Evolutionary conservation across 2,888 invertebrate species (phyloP), one percentile per base, ranked within the genome.

Genomic region (Bugula neritina): DNA sequence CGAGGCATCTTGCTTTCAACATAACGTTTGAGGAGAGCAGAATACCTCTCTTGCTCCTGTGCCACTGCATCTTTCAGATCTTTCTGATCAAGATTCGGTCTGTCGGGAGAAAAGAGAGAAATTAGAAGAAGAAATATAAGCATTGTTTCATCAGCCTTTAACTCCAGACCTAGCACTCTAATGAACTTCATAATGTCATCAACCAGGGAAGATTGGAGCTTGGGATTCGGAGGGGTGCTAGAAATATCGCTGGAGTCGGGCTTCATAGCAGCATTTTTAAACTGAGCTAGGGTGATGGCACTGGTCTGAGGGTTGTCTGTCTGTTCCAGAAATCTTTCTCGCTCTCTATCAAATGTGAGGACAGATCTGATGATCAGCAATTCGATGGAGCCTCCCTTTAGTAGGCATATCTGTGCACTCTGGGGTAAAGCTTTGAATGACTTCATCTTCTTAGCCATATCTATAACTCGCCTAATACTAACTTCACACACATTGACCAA

Each of bases 381-480:
- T 85, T 98, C 97, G 69, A 94, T 94, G 80, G 94, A 94, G 0
- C 96, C 94, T 1, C 96, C 96, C 84, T 94, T 95, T n/a, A 95
- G 84, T 43, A 94, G 85, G 31, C 90, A 90, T 73, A 93, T 90
- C 86, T 97, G 96, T 84, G 98, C 97, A 78, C 93, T 92, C 80
- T 95, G 93, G 80, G 94, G 94, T 89, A 98, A 91, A 80, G 92
- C 92, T 84, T 92, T 92, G 85, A 98, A 98, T 0, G 92, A 91
- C 76, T 81, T 81, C 71, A 87, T 85, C 77, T 86, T 86, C 79
- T 89, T 89, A 31, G 87, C 86, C 88, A 89, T 88, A 79, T 87
- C 87, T 71, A 89, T 88, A 34, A 88, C 85, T 72, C 97, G 87
- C 73, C 95, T 87, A 77, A 97, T 94, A 34, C 82, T 82, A 69